Conservation (phyloP, 64 coral and sea anemone species). For the Montipora foliosa region DNA sequence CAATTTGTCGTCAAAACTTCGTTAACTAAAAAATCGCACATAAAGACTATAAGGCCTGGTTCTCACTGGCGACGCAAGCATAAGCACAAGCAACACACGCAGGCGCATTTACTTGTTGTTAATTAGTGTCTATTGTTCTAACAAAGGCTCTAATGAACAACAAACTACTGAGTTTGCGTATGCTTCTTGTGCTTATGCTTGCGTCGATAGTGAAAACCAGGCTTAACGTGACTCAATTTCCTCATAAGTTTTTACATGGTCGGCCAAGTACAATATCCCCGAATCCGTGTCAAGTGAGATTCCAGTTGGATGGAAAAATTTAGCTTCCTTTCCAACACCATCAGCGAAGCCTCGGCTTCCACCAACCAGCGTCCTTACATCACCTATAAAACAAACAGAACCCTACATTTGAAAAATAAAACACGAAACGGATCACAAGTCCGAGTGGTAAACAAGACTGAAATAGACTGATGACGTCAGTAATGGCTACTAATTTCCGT, state of each 20-base stretch:
- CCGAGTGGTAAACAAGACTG: too few relatives aligned
- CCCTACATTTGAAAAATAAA: too few relatives aligned
- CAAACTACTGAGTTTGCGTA: too few relatives aligned
- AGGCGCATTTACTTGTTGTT: too few relatives aligned
- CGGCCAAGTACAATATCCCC: constrained; percentile 80
- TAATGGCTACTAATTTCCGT: too few relatives aligned
- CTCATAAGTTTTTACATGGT: constrained; percentile 67
- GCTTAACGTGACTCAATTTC: not conserved
- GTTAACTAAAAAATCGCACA: not conserved
- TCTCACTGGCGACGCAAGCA: not conserved
- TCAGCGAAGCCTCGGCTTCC: constrained; percentile 63
- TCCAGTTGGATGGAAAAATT: constrained; percentile 93
- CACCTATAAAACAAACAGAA: constrained; percentile 43
- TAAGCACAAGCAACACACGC: not conserved
- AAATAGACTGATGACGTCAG: too few relatives aligned
- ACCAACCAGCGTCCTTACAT: constrained; percentile 76
- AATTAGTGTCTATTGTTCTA: too few relatives aligned
- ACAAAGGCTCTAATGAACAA: too few relatives aligned
- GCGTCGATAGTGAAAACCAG: not conserved
- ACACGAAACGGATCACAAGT: too few relatives aligned
- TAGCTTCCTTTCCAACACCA: constrained; percentile 69
- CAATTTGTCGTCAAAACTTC: not conserved
- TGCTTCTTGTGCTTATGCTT: too few relatives aligned
- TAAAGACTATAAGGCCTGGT: too few relatives aligned
- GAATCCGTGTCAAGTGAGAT: constrained; percentile 68